Evolutionary conservation across 2,797 vertebrate genomes (phyloP), one percentile per base, ranked within the genome.

Genomic region (Hippopotamyrus pictus): DNA sequence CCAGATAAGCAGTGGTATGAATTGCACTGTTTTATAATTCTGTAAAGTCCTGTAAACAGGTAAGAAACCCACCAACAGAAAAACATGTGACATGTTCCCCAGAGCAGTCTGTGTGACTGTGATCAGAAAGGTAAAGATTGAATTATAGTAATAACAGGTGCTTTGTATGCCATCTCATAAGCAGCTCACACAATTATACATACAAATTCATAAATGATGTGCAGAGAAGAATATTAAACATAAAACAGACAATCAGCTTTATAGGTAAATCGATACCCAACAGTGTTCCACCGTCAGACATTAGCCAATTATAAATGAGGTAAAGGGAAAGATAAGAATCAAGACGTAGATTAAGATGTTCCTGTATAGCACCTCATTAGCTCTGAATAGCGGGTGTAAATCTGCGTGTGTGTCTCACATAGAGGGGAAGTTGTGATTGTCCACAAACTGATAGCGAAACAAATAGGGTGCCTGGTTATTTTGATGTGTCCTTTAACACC

Each of bases 131-230:
- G 37, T 79, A 79, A 79, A 41, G 17, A 79, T 19, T 79, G 17
- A 44, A 79, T 79, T 79, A 79, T 7, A n/a, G 14, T 79, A 79
- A 79, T 79, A 79, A 79, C 33, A 44, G 37, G 5, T 44, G 73
- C 41, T 79, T 79, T 79, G 14, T 44, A 41, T 79, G 37, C 73
- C 37, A n/a, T 79, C 37, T 79, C 73, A 41, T 79, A 79, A 44
- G 37, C 73, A 41, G 33, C 17, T 44, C 37, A 44, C 73, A 8
- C 73, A 79, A 41, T 79, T 79, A 79, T 79, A 41, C 73, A 79
- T 69, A 79, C 37, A 44, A 79, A 69, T 69, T 69, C 65, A 69
- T 69, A 69, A 79, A 79, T 79, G 17, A 79, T 79, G 73, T 79
- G 33, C 73, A 79, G 73, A 79, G 37, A 41, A 44, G 73, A 44